Base-by-base conservation (phyloP, 2,888 invertebrate species). In the Eupeodes latifasciatus region DNA sequence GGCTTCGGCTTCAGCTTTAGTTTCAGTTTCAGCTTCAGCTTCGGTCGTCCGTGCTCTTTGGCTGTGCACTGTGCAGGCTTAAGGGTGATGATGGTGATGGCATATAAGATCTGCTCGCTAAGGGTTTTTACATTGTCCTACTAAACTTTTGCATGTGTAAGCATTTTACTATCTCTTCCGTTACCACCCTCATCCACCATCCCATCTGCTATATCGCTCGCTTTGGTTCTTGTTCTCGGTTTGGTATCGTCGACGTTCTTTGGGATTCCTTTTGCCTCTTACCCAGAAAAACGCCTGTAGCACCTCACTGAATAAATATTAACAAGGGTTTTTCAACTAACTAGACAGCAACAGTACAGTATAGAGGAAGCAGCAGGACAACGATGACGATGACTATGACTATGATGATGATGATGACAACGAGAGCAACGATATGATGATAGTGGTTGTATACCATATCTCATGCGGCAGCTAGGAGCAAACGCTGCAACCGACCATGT, bases 241-340 rank as follows among this genome's bases (percentile, higher is more conserved):
- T 27, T 27, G 27, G 27, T 47, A 72, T 57, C 61, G 49, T 27
- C 27, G 27, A 27, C 27, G 27, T 71, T 14, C 77, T 78, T 36
- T 67, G 72, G 16, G 40, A 67, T 59, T 67, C 77, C 16, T 16
- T 74, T 16, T 34, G 19, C 34, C 53, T 34, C 59, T 14, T 59
- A 44, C 27, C 64, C 16, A 19, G 4, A 71, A 61, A 27, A 66
- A 55, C 71, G 83, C 87, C 83, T 75, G 79, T 66, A 83, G 83
- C 80, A 80, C 72, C 83, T 76, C 61, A 80, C 80, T 81, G 74
- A 83, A 82, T 79, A 82, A 86, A 86, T 86, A 86, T 83, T 72
- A 83, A 87, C 80, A 80, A 75, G 77, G 69, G 66, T 83, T 69
- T 67, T 77, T 80, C 83, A 74, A 87, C 80, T 83, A 83, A 83